Evolutionary conservation across 2,888 invertebrate species (phyloP).

Genomic region (Ellobium chinense): DNA sequence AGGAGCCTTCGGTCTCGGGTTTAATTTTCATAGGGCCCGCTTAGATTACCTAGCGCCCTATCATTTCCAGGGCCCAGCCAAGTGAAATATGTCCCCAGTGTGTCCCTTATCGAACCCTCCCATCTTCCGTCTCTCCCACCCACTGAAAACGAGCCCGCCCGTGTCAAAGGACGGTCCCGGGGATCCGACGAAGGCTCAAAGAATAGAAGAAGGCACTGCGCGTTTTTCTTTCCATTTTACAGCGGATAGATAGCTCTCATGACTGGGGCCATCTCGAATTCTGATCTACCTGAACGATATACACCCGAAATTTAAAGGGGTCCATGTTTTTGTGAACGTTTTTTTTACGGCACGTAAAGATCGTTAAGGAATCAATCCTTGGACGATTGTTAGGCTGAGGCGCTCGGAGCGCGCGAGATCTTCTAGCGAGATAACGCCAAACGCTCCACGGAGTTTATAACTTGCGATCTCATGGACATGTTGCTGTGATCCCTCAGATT

Average conservation of each 20-base stretch:
- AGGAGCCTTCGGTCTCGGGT: not conserved
- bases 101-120: not conserved
- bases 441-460: not conserved
- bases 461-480: not conserved
- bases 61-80: conserved; percentile 2
- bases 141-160: not conserved
- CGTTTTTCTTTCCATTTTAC: not conserved
- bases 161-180: not conserved
- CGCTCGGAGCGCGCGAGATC: not conserved
- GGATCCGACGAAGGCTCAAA: not conserved
- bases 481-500: not conserved
- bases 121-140: not conserved
- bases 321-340: not conserved
- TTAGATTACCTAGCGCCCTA: conserved; percentile 14
- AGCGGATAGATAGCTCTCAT: not conserved
- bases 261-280: not conserved
- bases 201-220: not conserved
- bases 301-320: not conserved
- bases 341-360: not conserved
- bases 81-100: not conserved
- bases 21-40: not conserved
- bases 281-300: not conserved
- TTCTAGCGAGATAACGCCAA: not conserved
- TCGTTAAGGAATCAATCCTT: not conserved
- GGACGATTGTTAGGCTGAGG: not conserved